phyloP scores from a whole-genome alignment of 2,888 invertebrate genomes.

The Liposcelis brunnea region DNA sequence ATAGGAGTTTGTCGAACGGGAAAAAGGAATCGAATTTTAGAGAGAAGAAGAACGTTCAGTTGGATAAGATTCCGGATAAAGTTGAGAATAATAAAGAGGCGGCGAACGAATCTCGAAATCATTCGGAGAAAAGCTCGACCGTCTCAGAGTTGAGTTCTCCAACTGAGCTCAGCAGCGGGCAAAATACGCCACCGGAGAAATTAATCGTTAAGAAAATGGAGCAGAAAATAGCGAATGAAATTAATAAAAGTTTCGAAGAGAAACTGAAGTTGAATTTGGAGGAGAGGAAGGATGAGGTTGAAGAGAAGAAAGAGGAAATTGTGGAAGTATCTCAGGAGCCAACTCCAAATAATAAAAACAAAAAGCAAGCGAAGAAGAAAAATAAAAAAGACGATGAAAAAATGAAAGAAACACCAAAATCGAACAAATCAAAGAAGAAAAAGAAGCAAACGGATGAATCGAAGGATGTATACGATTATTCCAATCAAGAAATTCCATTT shows the following conservation, averaged over 20 bases:
- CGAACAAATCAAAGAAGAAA: too few species aligned
- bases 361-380: too few species aligned
- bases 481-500: too few species aligned
- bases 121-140: constrained; percentile 8
- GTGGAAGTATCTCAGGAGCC: not conserved
- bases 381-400: too few species aligned
- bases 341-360: too few species aligned
- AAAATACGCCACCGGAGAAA: constrained; percentile 2
- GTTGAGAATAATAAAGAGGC: not conserved
- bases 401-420: too few species aligned
- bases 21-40: too few species aligned
- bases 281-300: not conserved
- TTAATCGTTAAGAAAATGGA: not conserved
- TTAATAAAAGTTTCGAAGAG: constrained; percentile 2
- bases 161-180: constrained; percentile 5
- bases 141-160: constrained; percentile 4
- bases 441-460: too few species aligned
- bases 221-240: not conserved
- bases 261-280: constrained; percentile 1
- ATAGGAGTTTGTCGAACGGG: too few species aligned
- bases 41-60: too few species aligned
- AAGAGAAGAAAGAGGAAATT: not conserved
- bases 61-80: not conserved
- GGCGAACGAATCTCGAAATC: not conserved
- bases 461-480: too few species aligned